Evolutionary conservation across 2,113 vertebrate genomes (phyloP).

Genomic region (Bungarus multicinctus): DNA sequence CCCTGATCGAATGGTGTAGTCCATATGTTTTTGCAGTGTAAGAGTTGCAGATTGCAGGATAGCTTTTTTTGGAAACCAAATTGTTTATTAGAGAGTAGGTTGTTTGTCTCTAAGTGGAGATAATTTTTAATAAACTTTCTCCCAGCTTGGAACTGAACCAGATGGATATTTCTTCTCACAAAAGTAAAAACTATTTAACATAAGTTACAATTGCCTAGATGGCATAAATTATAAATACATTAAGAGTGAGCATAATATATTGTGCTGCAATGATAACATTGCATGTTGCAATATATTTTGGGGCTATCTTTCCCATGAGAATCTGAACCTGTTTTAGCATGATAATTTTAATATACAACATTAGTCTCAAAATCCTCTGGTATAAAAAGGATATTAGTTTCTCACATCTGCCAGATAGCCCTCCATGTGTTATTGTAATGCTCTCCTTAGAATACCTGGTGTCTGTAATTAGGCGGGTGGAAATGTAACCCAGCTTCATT

Average conservation of each 20-base stretch:
- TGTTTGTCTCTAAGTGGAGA: no score
- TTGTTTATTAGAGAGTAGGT: no score
- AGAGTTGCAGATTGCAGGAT: no score
- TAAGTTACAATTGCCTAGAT: not conserved
- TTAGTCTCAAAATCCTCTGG: not conserved
- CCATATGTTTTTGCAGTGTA: no score
- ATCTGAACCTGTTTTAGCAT: not conserved
- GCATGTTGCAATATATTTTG: not conserved
- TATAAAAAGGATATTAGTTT: constrained; percentile 22
- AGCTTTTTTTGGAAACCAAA: no score
- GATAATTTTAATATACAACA: not conserved
- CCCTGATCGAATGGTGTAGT: no score
- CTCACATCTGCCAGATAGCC: not conserved
- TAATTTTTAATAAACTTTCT: no score
- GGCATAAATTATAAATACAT: not conserved
- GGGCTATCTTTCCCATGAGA: not conserved
- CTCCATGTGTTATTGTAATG: not conserved
- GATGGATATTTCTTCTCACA: no score
- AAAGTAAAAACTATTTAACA: not conserved
- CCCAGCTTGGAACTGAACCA: no score
- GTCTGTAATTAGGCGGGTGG: no score
- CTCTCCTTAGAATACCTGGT: not conserved
- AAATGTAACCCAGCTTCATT: not conserved
- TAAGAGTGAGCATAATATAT: not conserved
- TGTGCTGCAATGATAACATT: not conserved